Base-by-base conservation (phyloP, 2,888 invertebrate genomes). In the Cephalotes varians region DNA sequence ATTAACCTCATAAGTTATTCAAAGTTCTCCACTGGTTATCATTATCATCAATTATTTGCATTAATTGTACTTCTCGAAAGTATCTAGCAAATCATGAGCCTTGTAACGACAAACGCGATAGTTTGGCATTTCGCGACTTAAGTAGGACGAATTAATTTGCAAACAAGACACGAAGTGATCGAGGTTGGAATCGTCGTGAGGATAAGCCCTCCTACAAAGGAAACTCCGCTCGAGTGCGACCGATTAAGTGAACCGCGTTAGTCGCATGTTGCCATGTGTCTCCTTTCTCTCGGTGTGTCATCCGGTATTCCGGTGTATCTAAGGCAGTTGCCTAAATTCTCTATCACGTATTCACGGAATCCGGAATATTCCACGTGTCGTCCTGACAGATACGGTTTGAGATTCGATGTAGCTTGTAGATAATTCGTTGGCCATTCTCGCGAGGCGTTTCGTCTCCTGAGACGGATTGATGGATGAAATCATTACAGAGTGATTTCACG, bases 291-390 rank as follows among this genome's bases (percentile, higher is more conserved):
- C 56, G 58, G 18, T n/a, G 80, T 65, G 81, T 83, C 80, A 83
- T 80, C 37, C 51, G 47, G 80, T 80, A 83, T 83, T 83, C 83
- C 49, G 60, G 54, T 71, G 58, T 82, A 82, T 79, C 51, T 37
- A 54, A 44, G 67, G 28, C 69, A 80, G 81, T 74, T 82, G 82
- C 49, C 83, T 76, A 64, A 84, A 84, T 83, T 84, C 84, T 60
- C 81, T 44, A 64, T 58, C 76, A 56, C 71, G 73, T 77, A 86
- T 60, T 79, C 86, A 65, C 40, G 88, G 90, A 88, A 89, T 89
- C 79, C 77, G 64, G 83, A 82, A 87, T 84, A 84, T 88, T 82
- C 82, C 80, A 54, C 40, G 73, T 44, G 72, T 71, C 81, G 67
- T 28, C 71, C 25, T 73, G 81, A 76, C 65, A 58, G 40, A 56